These are phyloP conservation scores for Mastigias papua DNA, from an alignment of 30 jellyfish, hydroid and myxozoan genomes.

Conservation along the genomic window DNA sequence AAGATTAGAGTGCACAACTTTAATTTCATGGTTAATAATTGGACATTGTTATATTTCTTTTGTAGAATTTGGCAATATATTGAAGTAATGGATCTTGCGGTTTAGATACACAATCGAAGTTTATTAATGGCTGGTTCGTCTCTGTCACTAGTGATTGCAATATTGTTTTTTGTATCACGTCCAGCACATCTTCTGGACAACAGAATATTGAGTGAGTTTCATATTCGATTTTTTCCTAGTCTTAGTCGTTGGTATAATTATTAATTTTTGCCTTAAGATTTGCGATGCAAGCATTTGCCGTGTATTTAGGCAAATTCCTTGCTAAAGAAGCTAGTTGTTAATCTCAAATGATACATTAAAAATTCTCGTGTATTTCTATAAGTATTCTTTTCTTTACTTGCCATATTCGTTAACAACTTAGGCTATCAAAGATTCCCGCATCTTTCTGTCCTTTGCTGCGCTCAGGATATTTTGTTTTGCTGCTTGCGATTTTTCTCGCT, in stretches of 20 bases:
- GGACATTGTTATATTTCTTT: background rate
- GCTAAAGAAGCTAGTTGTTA: too few species aligned
- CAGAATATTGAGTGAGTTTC: background rate
- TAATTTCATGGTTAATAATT: background rate
- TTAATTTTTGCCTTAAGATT: background rate
- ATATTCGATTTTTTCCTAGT: background rate
- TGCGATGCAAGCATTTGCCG: too few species aligned
- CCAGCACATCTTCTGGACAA: background rate
- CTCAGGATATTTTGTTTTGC: too few species aligned
- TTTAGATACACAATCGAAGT: background rate
- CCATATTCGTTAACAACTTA: too few species aligned
- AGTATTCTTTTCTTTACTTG: too few species aligned
- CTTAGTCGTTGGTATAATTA: background rate
- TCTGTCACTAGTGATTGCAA: background rate
- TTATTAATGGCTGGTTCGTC: slow-evolving; percentile 48
- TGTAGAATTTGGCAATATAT: background rate
- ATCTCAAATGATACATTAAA: too few species aligned
- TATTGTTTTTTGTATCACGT: slow-evolving; percentile 13
- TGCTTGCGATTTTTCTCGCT: too few species aligned
- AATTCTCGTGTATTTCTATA: too few species aligned
- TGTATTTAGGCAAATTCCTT: too few species aligned
- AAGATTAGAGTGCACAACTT: background rate
- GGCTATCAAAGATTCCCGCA: too few species aligned
- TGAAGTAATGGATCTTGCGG: slow-evolving; percentile 18
- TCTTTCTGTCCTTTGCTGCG: too few species aligned